Evolutionary conservation across 2,113 vertebrate species (phyloP).

Genomic region (Nothobranchius kuhntae): DNA sequence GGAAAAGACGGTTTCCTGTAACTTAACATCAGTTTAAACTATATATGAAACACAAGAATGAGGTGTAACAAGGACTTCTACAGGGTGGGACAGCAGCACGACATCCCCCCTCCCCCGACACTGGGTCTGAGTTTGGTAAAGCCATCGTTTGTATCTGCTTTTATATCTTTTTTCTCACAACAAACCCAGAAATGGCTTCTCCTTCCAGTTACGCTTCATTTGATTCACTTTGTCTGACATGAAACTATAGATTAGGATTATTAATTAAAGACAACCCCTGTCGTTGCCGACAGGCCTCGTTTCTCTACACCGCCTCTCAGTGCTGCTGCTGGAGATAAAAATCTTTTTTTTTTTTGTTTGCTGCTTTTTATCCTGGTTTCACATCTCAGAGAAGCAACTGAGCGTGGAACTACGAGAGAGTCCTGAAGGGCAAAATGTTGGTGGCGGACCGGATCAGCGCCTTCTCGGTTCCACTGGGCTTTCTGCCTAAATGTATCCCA

Average conservation of each 20-base stretch:
- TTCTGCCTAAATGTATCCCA: slow-evolving; percentile 14
- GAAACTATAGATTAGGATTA: slow-evolving; percentile 31
- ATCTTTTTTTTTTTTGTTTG: background rate
- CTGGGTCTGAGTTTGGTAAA: too few species aligned
- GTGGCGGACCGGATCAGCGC: slow-evolving; percentile 14
- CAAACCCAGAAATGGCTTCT: background rate
- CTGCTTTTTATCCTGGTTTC: slow-evolving; percentile 35
- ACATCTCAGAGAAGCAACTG: slow-evolving; percentile 35
- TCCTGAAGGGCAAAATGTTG: slow-evolving; percentile 55
- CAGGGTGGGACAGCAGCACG: too few species aligned
- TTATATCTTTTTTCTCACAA: background rate
- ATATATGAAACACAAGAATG: too few species aligned
- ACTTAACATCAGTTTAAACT: too few species aligned
- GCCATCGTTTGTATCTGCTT: too few species aligned
- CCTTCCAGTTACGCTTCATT: background rate
- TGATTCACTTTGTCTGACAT: slow-evolving; percentile 36
- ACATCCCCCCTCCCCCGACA: too few species aligned
- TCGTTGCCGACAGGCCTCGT: slow-evolving; percentile 4
- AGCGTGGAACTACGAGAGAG: slow-evolving; percentile 50
- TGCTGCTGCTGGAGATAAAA: slow-evolving; percentile 6
- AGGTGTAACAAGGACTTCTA: too few species aligned
- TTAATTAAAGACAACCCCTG: slow-evolving; percentile 54
- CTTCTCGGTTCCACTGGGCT: slow-evolving; percentile 4
- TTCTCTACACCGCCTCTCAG: slow-evolving; percentile 6
- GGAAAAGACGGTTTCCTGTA: too few species aligned